These are phyloP conservation scores for Plutomurus gul DNA, from an alignment of 1,140 invertebrate genomes.

Conservation along the genomic window DNA sequence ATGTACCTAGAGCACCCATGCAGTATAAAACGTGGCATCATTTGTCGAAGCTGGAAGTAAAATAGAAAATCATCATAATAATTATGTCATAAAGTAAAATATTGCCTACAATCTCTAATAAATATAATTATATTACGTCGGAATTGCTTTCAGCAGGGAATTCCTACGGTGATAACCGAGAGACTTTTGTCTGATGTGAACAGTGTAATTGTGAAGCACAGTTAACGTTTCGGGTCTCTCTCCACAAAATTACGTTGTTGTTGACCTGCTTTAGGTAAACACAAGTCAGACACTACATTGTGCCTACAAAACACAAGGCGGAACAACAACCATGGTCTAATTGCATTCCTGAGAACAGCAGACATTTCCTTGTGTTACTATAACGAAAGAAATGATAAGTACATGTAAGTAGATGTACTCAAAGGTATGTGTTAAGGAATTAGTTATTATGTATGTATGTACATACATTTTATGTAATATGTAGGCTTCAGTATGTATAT, in stretches of 20 bases:
- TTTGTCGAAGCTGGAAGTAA: not conserved
- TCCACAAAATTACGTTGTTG: not conserved
- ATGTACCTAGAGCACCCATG: no score
- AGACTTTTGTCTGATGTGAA: not conserved
- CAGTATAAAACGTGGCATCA: no score
- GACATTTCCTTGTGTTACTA: not conserved
- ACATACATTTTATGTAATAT: not conserved
- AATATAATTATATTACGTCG: not conserved
- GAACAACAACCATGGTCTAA: not conserved
- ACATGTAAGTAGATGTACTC: not conserved
- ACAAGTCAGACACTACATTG: not conserved
- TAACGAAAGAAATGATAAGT: no score
- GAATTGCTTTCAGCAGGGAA: not conserved
- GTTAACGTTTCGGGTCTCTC: not conserved
- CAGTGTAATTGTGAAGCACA: not conserved
- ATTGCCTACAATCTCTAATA: not conserved
- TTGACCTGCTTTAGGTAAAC: not conserved
- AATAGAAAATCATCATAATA: slow-evolving; percentile 6
- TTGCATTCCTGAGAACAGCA: not conserved
- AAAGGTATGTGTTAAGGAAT: not conserved
- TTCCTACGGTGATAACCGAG: not conserved
- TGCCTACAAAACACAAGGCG: not conserved
- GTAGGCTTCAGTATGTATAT: not conserved
- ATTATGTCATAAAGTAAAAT: slow-evolving; percentile 3
- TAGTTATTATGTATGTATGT: not conserved